These are phyloP conservation scores for Poeciliopsis infans DNA, from an alignment of 2,797 vertebrate species.

Conservation along the genomic window DNA sequence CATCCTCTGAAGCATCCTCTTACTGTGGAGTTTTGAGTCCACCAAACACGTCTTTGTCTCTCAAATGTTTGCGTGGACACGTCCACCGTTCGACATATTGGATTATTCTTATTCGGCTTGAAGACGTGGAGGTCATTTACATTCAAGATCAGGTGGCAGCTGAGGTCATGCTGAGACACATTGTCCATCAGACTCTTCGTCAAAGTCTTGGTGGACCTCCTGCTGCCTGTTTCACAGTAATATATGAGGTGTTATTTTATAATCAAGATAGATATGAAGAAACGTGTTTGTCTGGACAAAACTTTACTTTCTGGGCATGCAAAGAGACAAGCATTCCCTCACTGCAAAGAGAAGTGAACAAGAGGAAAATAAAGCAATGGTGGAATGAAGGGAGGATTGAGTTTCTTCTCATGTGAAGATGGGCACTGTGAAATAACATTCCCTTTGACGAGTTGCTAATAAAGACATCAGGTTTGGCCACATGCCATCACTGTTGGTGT, in stretches of 20 bases:
- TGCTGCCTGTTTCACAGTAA: constrained; percentile 28
- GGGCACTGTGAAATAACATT: constrained; percentile 5
- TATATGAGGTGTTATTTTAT: constrained; percentile 47
- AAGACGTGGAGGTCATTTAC: constrained; percentile 45
- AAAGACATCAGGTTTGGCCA: background rate
- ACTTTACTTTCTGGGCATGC: constrained; percentile 1
- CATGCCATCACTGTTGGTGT: background rate
- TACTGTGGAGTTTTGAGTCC: background rate
- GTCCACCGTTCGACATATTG: constrained; percentile 19
- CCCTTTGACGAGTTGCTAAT: background rate
- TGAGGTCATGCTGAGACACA: constrained; percentile 55
- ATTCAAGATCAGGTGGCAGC: constrained; percentile 15
- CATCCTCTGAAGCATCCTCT: background rate
- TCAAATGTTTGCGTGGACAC: constrained; percentile 28
- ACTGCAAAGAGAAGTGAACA: background rate
- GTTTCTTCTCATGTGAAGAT: background rate
- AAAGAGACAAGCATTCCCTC: background rate
- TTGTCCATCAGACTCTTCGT: constrained; percentile 22
- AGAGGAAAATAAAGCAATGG: constrained; percentile 1
- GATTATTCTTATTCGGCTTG: constrained; percentile 18
- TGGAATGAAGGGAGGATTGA: background rate
- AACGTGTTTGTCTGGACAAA: constrained; percentile 11
- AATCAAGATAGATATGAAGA: constrained; percentile 33
- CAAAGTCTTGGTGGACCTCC: constrained; percentile 23
- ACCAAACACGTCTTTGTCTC: background rate